Base-by-base conservation (phyloP, 2,797 vertebrate species). In the Enteromius afrohamiltoni region DNA sequence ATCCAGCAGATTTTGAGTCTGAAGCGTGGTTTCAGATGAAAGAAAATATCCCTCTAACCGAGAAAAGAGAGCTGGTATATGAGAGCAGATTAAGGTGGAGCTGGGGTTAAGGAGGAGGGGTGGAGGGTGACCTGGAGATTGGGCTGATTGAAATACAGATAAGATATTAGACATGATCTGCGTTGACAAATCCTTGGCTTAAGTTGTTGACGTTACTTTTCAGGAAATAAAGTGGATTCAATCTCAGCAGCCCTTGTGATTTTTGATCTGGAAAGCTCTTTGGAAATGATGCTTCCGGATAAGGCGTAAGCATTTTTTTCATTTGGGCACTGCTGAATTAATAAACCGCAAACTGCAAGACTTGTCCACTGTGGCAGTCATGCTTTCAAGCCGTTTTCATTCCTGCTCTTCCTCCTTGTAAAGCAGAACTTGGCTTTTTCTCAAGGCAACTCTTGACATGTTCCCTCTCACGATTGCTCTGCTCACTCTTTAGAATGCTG, bases 391-490 rank as follows among this genome's bases (percentile, higher is more conserved):
- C 67, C 1, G 4, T 68, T 31, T 79, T 75, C 64, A 67, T 85
- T 86, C 53, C 83, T 86, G 84, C 74, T 83, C 87, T 87, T 86
- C 64, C 70, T 86, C n/a, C 69, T 76, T 19, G 51, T 53, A 85
- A 80, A 85, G 84, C 47, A 84, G 67, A 76, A 58, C 79, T 1
- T 73, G 85, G 84, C 82, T 87, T 86, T 71, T 89, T 92, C 87
- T 87, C 91, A 82, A 88, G 88, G 88, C 85, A 87, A 67, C 68
- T 40, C 83, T 81, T 91, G 90, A 92, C 87, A 89, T 90, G 88
- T 90, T 42, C 82, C 80, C 55, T 53, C 45, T 85, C 51, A 67
- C 53, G 53, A 45, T 55, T 77, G 37, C 71, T 77, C 70, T 67
- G 70, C 64, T 74, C 69, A 47, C 58, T 76, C 23, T 76, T 77